These are phyloP conservation scores for Callocephalon fimbriatum DNA, from an alignment of 2,113 vertebrate species.

Conservation along the genomic window DNA sequence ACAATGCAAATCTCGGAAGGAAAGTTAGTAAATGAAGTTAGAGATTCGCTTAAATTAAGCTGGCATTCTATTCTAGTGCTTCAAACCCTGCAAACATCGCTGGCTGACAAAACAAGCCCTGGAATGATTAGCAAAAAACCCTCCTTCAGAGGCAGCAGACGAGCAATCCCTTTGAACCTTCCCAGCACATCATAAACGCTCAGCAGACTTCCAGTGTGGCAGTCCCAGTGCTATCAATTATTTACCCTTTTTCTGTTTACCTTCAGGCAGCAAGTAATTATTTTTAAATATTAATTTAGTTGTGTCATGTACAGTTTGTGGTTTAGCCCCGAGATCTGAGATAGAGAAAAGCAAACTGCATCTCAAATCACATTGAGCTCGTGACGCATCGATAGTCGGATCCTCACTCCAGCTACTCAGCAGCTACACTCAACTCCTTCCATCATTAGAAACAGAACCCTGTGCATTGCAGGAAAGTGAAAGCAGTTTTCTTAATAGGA, in stretches of 20 bases:
- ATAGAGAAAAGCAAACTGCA: conserved; percentile 50
- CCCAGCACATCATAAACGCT: conserved; percentile 60
- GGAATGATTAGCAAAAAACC: conserved; percentile 56
- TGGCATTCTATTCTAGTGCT: conserved; percentile 59
- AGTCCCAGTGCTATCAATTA: conserved; percentile 84
- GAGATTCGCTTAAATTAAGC: conserved; percentile 66
- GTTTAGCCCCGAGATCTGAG: conserved; percentile 70
- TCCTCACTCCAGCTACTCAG: conserved; percentile 27
- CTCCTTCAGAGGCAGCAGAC: conserved; percentile 57
- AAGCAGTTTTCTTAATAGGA: conserved; percentile 9
- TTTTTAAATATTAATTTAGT: conserved; percentile 92
- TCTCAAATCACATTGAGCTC: conserved; percentile 51
- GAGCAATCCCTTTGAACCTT: conserved; percentile 68
- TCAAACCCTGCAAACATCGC: conserved; percentile 46
- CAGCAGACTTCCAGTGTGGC: conserved; percentile 60
- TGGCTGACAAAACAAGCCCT: conserved; percentile 63
- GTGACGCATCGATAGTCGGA: neutral
- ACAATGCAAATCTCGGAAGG: conserved; percentile 66
- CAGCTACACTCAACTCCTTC: conserved; percentile 3
- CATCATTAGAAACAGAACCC: conserved; percentile 1
- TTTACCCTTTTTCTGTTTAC: conserved; percentile 86
- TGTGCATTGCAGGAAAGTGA: neutral
- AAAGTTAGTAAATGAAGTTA: conserved; percentile 61
- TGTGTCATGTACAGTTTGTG: conserved; percentile 84
- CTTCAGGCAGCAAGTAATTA: conserved; percentile 87